These are phyloP conservation scores for Myathropa florea DNA, from an alignment of 2,888 invertebrate genomes.

Conservation along the genomic window DNA sequence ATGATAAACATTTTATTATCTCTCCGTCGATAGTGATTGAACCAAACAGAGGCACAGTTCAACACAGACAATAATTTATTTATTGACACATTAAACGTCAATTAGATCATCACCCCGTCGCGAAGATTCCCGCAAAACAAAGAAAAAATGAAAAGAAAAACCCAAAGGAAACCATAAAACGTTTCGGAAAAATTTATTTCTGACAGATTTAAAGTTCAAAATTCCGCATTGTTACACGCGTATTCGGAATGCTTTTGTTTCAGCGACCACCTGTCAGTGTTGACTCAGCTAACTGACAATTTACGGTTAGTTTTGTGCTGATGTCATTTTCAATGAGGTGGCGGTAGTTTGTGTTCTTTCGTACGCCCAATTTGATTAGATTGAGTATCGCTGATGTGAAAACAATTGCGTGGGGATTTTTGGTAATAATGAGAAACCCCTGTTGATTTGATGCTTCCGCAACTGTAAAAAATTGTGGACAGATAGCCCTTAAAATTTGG, in stretches of 20 bases:
- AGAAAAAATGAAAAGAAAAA: neutral
- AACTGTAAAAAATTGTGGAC: too few relatives aligned
- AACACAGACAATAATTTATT: neutral
- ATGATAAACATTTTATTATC: neutral
- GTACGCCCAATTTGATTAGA: neutral
- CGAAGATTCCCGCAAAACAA: too few relatives aligned
- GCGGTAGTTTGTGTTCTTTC: neutral
- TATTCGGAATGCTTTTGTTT: too few relatives aligned
- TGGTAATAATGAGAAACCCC: neutral
- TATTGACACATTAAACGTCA: neutral
- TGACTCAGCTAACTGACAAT: neutral
- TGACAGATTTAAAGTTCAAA: neutral
- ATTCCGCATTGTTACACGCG: neutral
- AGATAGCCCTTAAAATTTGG: too few relatives aligned
- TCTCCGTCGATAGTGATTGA: neutral
- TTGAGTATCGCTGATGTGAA: neutral
- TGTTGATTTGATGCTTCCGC: neutral
- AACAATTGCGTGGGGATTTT: neutral
- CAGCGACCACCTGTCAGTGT: neutral
- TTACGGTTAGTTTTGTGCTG: neutral
- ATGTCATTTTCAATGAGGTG: neutral
- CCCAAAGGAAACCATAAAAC: neutral
- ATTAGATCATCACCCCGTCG: neutral
- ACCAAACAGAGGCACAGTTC: neutral
- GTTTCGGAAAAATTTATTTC: neutral